These are phyloP conservation scores for Synergus umbraculus DNA, from an alignment of 2,888 invertebrate species.

Conservation along the genomic window DNA sequence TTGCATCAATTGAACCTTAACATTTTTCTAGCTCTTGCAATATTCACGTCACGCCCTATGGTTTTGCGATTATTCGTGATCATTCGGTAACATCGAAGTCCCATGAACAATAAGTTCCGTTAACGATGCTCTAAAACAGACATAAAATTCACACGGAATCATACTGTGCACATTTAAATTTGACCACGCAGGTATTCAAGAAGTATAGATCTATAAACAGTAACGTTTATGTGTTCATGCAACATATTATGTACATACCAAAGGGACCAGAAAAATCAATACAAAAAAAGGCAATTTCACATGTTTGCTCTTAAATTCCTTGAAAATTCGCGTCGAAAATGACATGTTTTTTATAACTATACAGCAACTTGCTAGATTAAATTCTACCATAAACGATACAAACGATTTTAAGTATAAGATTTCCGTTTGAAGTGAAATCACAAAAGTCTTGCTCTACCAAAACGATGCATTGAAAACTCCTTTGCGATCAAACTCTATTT, in stretches of 20 bases:
- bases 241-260: background rate
- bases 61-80: slow-evolving; percentile 27
- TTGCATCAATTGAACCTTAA: slow-evolving; percentile 24
- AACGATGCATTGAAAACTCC: slow-evolving; percentile 35
- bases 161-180: slow-evolving; percentile 44
- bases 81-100: slow-evolving; percentile 15
- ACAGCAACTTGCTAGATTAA: background rate
- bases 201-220: background rate
- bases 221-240: background rate
- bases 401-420: background rate
- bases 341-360: background rate
- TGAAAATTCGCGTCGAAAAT: too few relatives aligned
- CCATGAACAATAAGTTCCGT: slow-evolving; percentile 42
- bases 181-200: slow-evolving; percentile 36
- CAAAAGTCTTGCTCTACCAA: slow-evolving; percentile 31
- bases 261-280: background rate
- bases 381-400: background rate
- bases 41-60: slow-evolving; percentile 26
- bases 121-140: slow-evolving; percentile 58
- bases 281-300: background rate
- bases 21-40: slow-evolving; percentile 24
- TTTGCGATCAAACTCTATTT: slow-evolving; percentile 38
- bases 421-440: slow-evolving; percentile 10
- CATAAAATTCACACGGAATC: slow-evolving; percentile 57
- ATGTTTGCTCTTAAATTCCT: background rate